Base-by-base conservation (phyloP, 2,888 invertebrate species). In the Athrips mouffetella region DNA sequence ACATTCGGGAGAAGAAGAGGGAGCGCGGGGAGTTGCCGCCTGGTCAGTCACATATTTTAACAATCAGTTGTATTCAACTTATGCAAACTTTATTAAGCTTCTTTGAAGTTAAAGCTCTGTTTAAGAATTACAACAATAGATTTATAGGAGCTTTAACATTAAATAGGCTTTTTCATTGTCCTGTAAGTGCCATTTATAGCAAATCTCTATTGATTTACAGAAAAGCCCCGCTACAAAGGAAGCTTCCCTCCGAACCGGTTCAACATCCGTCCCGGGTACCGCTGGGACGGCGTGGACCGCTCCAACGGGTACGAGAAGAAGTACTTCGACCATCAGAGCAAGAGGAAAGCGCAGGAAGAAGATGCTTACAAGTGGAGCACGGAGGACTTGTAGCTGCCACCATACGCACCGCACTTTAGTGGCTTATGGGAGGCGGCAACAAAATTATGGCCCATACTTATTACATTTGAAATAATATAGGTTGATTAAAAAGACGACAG, bases 281-380 rank as follows among this genome's bases (percentile, higher is more conserved):
- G 98, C 10, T 99, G 99, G 99, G 99, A 99, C 74, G 99, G 99
- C 0, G 98, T 99, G 0, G 97, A 99, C 80, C 89, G 99, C 16
- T 98, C 98, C 3, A 99, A 94, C 79, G 99, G 98, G 0, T 99
- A 97, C 74, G 99, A 99, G 76, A 94, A 93, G 65, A 93, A 94
- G 65, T 94, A 93, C 90, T 96, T 98, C 70, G 92, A 93, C n/a
- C 90, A 91, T 8, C 91, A 92, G 58, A 96, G 93, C 74, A 91
- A 92, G 16, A 91, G 89, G 58, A 92, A 91, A 58, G 97, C 98
- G 0, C 76, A 90, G 0, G 92, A 94, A 59, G 95, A 96, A 63
- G 96, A 97, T 67, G 94, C 95, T 0, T 98, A 98, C 69, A 96
- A 96, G 66, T 99, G 98, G 95, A 96, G 96, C 70, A 94, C 94